Evolutionary conservation across 2,113 vertebrate species (phyloP).

Genomic region (Cyanoliseus patagonus): DNA sequence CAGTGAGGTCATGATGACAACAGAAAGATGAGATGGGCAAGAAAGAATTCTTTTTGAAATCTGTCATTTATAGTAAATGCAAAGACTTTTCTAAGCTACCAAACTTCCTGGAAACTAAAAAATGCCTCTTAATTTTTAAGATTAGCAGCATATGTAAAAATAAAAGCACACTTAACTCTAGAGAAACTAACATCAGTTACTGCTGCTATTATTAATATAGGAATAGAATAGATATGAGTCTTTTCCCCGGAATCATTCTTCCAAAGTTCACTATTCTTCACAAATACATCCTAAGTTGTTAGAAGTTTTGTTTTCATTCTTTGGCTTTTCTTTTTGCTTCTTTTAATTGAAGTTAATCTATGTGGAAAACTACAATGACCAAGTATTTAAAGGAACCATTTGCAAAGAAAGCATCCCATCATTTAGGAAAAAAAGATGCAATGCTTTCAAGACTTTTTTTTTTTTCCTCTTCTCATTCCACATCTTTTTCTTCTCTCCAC

Average conservation of each 20-base stretch:
- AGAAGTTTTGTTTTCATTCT: background rate
- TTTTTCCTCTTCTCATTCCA: background rate
- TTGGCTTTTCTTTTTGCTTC: background rate
- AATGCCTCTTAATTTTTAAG: background rate
- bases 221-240: background rate
- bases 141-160: background rate
- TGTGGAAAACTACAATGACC: background rate
- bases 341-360: constrained; percentile 3
- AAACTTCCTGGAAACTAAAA: background rate
- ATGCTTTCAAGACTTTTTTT: background rate
- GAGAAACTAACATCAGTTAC: background rate
- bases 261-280: background rate
- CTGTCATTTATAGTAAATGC: background rate
- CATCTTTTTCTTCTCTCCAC: background rate
- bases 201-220: background rate
- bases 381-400: background rate
- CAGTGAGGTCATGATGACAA: background rate
- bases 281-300: background rate
- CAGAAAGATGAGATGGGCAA: background rate
- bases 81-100: background rate
- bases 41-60: background rate
- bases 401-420: background rate
- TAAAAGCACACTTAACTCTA: background rate
- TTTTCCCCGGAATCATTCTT: background rate
- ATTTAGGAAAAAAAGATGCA: background rate